Conservation (phyloP, 2,888 invertebrate genomes). For the Aphidoletes aphidimyza region DNA sequence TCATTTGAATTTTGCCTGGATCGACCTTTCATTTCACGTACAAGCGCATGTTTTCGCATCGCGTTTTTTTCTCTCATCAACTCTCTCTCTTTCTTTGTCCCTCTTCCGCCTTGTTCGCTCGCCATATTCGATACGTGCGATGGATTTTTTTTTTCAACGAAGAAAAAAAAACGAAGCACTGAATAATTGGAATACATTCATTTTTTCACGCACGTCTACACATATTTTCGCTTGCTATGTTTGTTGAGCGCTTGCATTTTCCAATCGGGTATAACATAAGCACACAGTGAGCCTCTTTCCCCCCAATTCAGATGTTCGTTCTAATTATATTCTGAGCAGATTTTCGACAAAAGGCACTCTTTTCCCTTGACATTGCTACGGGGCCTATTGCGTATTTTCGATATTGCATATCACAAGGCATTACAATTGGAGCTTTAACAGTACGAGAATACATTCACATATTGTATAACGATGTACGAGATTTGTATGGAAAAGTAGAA, state of each 20-base stretch:
- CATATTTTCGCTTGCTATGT: neutral
- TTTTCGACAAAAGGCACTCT: no score
- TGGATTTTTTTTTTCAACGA: neutral
- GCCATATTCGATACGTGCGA: constrained; percentile 1
- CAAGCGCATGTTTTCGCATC: neutral
- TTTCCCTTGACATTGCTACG: no score
- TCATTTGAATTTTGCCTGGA: constrained; percentile 24
- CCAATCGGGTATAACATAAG: neutral
- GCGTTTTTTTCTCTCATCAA: neutral
- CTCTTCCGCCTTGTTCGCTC: neutral
- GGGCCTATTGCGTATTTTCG: no score
- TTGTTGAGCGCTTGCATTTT: neutral
- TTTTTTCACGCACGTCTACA: constrained; percentile 32
- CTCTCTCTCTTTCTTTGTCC: neutral
- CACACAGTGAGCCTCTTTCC: neutral
- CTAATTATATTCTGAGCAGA: constrained; percentile 2
- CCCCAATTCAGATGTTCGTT: neutral
- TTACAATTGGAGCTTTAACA: no score
- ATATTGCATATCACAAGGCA: no score
- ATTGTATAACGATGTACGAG: no score
- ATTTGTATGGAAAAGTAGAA: no score
- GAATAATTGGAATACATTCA: constrained; percentile 30
- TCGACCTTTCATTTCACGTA: constrained; percentile 38
- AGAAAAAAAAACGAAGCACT: neutral
- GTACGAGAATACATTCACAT: no score